Conservation (phyloP, 2,888 invertebrate genomes). For the Pasiphila rectangulata region DNA sequence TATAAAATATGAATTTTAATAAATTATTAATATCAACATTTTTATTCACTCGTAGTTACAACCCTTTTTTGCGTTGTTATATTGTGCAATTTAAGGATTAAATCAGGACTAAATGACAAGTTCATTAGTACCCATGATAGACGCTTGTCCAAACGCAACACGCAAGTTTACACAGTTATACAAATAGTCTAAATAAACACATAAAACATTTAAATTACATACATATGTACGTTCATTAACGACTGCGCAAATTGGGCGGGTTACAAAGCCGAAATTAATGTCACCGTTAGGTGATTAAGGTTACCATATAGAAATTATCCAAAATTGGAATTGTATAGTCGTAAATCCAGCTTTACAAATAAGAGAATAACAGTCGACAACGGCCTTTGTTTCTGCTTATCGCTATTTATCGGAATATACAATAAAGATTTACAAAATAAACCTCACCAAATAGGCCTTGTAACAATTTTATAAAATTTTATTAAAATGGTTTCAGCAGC, state of each 20-base stretch:
- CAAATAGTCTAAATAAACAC: conserved; percentile 19
- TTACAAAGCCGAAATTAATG: conserved; percentile 53
- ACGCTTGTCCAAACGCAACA: conserved; percentile 10
- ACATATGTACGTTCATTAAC: conserved; percentile 41
- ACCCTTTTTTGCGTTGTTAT: no score
- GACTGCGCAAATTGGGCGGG: conserved; percentile 40
- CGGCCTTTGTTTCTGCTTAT: conserved; percentile 26
- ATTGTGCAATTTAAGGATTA: neutral
- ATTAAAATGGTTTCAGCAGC: no score
- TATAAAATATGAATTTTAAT: no score
- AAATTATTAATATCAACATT: no score
- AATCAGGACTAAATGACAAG: no score
- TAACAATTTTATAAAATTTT: no score
- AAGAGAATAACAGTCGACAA: conserved; percentile 35
- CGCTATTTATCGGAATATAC: conserved; percentile 23
- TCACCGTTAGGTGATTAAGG: conserved; percentile 53
- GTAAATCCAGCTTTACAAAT: conserved; percentile 48
- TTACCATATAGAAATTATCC: conserved; percentile 48
- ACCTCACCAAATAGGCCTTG: no score
- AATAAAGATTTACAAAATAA: neutral
- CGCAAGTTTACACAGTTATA: conserved; percentile 17
- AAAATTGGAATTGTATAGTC: conserved; percentile 42
- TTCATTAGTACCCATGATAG: conserved; percentile 5
- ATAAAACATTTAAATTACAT: conserved; percentile 24
- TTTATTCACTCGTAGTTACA: no score